Evolutionary conservation across 2,797 vertebrate genomes (phyloP).

Genomic region (Poeciliopsis gracilis): DNA sequence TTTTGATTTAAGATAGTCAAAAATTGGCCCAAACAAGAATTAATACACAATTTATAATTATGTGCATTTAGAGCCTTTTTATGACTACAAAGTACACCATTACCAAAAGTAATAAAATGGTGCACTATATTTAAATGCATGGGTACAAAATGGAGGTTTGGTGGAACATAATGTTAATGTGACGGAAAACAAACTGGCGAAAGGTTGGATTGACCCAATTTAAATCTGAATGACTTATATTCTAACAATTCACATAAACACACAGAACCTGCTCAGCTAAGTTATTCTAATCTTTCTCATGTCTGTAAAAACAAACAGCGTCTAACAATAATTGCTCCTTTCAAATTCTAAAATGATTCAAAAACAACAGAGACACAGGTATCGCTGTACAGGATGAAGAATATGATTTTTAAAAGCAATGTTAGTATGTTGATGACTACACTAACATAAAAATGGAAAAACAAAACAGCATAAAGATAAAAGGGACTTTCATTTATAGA

Average conservation of each 20-base stretch:
- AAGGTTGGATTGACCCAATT: not conserved
- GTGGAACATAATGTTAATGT: not conserved
- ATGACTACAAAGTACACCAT: not conserved
- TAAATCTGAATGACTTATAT: not conserved
- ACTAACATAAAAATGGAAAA: not conserved
- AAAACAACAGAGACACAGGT: not conserved
- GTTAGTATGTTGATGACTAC: not conserved
- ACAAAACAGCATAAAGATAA: not conserved
- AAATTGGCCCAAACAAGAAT: not conserved
- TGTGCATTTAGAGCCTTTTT: not conserved
- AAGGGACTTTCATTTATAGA: too few species aligned
- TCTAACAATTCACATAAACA: not conserved
- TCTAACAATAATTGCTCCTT: not conserved
- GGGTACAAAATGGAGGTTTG: not conserved
- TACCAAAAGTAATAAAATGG: not conserved
- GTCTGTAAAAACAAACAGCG: not conserved
- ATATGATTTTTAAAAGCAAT: not conserved
- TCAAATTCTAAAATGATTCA: slow-evolving; percentile 1
- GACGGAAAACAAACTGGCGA: not conserved
- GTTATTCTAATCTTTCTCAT: not conserved
- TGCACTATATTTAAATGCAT: not conserved
- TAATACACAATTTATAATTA: not conserved
- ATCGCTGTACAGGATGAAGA: not conserved
- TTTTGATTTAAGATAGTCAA: not conserved
- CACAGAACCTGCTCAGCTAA: not conserved